Evolutionary conservation across 2,113 vertebrate genomes (phyloP).

Genomic region (Rhinolophus sinicus): DNA sequence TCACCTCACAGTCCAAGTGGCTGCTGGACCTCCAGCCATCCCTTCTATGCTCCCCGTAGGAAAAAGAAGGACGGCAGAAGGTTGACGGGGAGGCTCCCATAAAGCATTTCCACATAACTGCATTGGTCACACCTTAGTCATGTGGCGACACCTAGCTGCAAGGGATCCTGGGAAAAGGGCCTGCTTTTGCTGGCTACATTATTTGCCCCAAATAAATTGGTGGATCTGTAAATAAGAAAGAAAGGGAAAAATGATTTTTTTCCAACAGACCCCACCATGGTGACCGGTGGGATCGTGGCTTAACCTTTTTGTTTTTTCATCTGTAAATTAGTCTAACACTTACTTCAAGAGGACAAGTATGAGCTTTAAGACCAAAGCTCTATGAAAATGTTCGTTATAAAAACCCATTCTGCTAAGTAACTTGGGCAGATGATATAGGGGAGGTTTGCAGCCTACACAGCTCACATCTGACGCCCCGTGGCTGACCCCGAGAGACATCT

Average conservation of each 20-base stretch:
- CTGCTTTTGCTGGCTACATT: neutral
- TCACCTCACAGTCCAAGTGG: neutral
- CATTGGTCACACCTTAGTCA: neutral
- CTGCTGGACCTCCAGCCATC: neutral
- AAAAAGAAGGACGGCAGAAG: neutral
- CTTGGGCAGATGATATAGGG: rapidly evolving
- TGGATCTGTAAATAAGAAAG: neutral
- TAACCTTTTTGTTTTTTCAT: neutral
- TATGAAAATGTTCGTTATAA: neutral
- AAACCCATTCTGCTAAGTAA: neutral
- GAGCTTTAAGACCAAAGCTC: neutral
- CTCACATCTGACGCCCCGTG: neutral
- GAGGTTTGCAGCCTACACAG: neutral
- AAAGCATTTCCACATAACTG: neutral
- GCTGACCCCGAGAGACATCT: rapidly evolving
- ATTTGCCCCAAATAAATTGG: neutral
- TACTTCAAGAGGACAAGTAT: neutral
- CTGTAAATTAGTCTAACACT: neutral
- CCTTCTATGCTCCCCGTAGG: neutral
- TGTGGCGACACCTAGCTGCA: rapidly evolving
- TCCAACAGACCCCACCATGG: no score
- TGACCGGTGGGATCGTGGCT: rapidly evolving
- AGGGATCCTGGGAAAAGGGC: neutral
- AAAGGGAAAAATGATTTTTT: neutral
- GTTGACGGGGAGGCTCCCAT: neutral